Conservation (phyloP, 2,113 vertebrate genomes). For the Rhegmatorhina hoffmannsi region DNA sequence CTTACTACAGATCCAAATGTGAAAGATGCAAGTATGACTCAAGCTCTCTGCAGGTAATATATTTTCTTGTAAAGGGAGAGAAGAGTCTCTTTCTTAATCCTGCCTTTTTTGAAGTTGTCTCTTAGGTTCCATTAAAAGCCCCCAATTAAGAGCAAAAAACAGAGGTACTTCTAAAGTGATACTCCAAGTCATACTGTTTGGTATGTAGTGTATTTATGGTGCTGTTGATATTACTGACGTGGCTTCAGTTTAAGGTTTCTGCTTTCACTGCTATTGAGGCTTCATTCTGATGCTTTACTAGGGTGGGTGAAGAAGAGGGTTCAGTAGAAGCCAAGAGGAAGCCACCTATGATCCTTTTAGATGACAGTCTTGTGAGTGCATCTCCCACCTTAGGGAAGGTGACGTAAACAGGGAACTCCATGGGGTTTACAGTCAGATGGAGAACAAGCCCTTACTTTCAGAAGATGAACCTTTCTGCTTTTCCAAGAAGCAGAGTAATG, state of each 20-base stretch:
- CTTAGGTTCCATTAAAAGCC: background rate
- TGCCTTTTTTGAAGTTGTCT: background rate
- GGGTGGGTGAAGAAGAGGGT: background rate
- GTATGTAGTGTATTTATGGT: background rate
- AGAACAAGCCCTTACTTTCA: background rate
- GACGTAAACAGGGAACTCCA: background rate
- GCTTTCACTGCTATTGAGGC: background rate
- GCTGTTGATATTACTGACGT: background rate
- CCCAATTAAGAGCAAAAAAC: fast-evolving
- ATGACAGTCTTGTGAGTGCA: background rate
- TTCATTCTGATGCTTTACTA: background rate
- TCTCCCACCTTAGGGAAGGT: background rate
- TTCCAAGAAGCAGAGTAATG: background rate
- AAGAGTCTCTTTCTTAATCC: background rate
- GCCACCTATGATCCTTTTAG: background rate
- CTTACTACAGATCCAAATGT: conserved; percentile 97
- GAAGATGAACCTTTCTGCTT: background rate
- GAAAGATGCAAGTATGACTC: conserved; percentile 96
- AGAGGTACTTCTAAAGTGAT: background rate
- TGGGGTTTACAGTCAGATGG: background rate
- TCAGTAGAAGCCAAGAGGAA: background rate
- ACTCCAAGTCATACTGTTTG: background rate
- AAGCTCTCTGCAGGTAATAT: conserved; percentile 93
- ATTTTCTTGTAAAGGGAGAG: background rate
- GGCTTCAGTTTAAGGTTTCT: background rate